Evolutionary conservation across 2,113 vertebrate genomes (phyloP).

Genomic region (Poecilia latipinna): DNA sequence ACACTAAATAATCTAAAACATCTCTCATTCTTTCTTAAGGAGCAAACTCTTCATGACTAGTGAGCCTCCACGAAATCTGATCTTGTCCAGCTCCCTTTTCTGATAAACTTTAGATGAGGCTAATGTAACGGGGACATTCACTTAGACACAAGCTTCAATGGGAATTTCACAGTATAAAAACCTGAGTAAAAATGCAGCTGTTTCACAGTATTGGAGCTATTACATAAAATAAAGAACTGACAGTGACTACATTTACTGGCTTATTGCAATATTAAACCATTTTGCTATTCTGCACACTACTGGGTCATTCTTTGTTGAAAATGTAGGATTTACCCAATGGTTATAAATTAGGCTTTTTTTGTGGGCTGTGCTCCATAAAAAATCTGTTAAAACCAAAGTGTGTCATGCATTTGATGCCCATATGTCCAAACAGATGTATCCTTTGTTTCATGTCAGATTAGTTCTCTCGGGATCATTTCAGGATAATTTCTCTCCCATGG

Average conservation of each 20-base stretch:
- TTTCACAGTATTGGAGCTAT: background rate
- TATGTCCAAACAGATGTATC: slow-evolving; percentile 28
- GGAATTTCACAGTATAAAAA: background rate
- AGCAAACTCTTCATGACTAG: slow-evolving; percentile 15
- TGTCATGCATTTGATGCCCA: slow-evolving; percentile 15
- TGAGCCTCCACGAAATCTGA: slow-evolving; percentile 19
- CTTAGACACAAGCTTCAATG: background rate
- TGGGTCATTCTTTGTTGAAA: too few relatives aligned
- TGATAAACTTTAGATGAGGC: background rate
- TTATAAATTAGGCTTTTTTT: too few relatives aligned
- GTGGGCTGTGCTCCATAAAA: slow-evolving; percentile 2
- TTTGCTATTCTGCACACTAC: too few relatives aligned
- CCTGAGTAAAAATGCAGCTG: too few relatives aligned
- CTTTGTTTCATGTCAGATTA: slow-evolving; percentile 30
- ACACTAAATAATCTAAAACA: background rate
- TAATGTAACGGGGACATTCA: background rate
- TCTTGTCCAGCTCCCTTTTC: background rate
- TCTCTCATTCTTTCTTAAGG: background rate
- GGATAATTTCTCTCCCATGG: slow-evolving; percentile 21
- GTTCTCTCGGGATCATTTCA: slow-evolving; percentile 14
- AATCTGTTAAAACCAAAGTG: background rate
- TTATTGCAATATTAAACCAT: too few relatives aligned
- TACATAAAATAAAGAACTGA: background rate
- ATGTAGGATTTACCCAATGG: too few relatives aligned
- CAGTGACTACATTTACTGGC: too few relatives aligned